These are phyloP conservation scores for Myotis yumanensis DNA, from an alignment of 2,113 vertebrate species.

Conservation along the genomic window DNA sequence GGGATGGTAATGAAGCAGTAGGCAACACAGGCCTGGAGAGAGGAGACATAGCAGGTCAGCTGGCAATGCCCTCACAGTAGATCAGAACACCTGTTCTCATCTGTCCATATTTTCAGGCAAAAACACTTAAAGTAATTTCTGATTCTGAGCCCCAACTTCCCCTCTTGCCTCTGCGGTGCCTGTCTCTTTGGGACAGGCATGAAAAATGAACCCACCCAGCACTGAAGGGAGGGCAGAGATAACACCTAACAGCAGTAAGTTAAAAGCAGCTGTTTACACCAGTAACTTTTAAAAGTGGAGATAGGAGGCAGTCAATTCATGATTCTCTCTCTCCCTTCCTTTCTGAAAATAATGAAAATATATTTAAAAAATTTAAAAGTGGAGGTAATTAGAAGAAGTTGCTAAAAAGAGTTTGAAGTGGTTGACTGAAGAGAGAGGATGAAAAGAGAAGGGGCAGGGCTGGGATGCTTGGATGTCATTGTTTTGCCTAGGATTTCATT, in stretches of 20 bases:
- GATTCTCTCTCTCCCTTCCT: no score
- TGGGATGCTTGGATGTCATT: not conserved
- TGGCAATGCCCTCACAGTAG: fast-evolving
- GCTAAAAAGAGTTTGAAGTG: not conserved
- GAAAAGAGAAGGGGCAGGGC: not conserved
- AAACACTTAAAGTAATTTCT: not conserved
- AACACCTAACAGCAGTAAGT: not conserved
- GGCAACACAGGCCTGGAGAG: slow-evolving; percentile 93
- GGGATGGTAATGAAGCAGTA: slow-evolving; percentile 99
- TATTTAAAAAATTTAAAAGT: not conserved
- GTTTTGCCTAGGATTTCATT: not conserved
- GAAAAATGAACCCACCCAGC: not conserved
- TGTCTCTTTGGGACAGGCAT: not conserved
- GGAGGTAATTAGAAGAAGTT: not conserved
- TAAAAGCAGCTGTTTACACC: not conserved
- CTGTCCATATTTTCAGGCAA: not conserved
- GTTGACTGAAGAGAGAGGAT: not conserved
- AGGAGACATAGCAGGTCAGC: not conserved
- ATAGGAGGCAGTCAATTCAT: no score
- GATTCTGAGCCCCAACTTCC: not conserved
- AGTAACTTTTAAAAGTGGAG: not conserved
- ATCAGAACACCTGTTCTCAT: fast-evolving
- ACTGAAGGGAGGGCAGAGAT: fast-evolving
- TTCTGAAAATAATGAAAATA: no score
- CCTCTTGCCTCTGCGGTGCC: not conserved